Evolutionary conservation across 2,797 vertebrate genomes (phyloP).

Genomic region (Syndactyla subalaris): DNA sequence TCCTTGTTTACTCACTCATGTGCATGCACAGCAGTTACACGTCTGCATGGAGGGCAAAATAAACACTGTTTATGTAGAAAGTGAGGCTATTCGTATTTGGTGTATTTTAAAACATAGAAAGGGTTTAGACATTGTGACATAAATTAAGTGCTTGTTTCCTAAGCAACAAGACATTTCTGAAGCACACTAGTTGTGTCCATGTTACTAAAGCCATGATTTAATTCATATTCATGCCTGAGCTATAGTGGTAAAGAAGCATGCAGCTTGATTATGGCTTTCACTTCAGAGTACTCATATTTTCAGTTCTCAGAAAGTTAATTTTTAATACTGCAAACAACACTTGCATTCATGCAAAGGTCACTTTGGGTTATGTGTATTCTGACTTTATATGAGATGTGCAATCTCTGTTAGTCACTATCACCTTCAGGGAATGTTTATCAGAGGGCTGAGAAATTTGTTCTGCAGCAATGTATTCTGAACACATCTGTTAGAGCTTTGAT

Average conservation of each 20-base stretch:
- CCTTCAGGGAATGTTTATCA: background rate
- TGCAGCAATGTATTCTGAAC: background rate
- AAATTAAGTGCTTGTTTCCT: constrained; percentile 17
- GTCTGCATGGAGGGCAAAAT: background rate
- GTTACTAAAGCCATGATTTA: background rate
- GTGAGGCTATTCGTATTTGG: background rate
- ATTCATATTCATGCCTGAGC: constrained; percentile 11
- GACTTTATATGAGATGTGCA: constrained; percentile 24
- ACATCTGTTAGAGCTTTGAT: background rate
- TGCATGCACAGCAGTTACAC: background rate
- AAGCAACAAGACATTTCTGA: constrained; percentile 18
- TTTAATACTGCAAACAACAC: background rate
- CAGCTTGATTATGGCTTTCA: background rate
- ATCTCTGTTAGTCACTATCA: background rate
- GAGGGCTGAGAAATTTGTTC: background rate
- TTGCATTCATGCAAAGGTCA: background rate
- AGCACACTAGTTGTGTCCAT: background rate
- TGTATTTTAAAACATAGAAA: constrained; percentile 1
- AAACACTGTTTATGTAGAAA: background rate
- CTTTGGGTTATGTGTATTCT: constrained; percentile 11
- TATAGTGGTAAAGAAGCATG: background rate
- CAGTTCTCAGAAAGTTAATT: constrained; percentile 35
- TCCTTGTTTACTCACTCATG: background rate
- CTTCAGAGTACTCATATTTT: constrained; percentile 22
- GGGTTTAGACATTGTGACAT: background rate